These are phyloP conservation scores for Penaeus monodon DNA, from an alignment of 2,888 invertebrate species.

Conservation along the genomic window DNA sequence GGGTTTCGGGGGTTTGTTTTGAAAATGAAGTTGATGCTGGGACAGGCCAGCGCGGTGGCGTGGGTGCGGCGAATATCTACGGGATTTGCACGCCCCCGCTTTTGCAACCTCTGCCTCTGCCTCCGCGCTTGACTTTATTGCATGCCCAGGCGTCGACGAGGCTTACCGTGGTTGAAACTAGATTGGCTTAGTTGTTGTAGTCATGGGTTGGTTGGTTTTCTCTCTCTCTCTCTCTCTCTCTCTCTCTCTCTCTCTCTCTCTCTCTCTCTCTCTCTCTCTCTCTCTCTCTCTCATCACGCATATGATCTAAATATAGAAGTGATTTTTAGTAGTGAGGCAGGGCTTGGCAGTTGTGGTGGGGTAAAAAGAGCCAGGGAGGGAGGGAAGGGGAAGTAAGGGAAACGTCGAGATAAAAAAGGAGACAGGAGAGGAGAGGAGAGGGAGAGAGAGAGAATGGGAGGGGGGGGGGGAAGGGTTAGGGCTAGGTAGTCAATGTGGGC, in stretches of 20 bases:
- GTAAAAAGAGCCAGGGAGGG: background rate
- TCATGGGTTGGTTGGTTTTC: no score
- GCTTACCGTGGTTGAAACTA: no score
- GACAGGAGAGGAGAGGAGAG: background rate
- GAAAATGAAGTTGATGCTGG: no score
- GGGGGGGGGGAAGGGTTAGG: background rate
- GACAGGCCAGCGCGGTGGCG: no score
- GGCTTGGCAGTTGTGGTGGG: background rate
- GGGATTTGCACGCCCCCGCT: background rate
- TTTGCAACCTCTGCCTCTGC: no score
- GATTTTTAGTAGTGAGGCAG: no score
- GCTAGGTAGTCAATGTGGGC: no score
- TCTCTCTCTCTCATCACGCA: background rate
- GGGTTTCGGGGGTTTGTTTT: no score
- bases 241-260: background rate
- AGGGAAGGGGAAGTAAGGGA: background rate
- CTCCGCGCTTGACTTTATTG: no score
- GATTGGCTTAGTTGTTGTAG: no score
- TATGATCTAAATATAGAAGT: background rate
- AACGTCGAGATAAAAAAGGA: background rate
- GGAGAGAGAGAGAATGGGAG: no score
- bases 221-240: background rate
- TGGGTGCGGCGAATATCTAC: background rate
- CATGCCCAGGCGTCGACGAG: no score
- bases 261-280: background rate